Base-by-base conservation (phyloP, 2,888 invertebrate genomes). In the Macrosiphum euphorbiae region DNA sequence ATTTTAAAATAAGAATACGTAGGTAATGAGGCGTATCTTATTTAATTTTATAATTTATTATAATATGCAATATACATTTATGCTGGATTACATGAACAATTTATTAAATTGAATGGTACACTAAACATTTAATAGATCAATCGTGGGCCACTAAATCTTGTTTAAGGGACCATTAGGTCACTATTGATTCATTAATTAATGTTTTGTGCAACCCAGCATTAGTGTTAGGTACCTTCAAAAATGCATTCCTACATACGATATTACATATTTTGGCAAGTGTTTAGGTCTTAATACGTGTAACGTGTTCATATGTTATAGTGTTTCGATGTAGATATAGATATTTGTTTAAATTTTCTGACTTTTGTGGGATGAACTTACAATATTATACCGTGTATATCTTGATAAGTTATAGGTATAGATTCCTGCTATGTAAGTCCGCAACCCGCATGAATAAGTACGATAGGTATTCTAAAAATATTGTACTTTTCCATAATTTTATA, bases 41-140 rank as follows among this genome's bases (percentile, higher is more conserved):
- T 85, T 41, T 67, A 67, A 50, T 92, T 92, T 67, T 28, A 92
- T 50, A 92, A 47, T 91, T 55, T 35, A 78, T n/a, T 58, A 55
- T 58, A 91, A 90, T 87, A 61, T 35, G 50, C 35, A 47, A 58
- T 58, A 44, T 44, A 44, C 44, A 44, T 44, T 44, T 44, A 44
- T 44, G 44, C 44, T 44, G 44, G 44, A 3, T 44, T 44, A 4
- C 44, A 44, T 44, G 5, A 44, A 44, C 44, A 44, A 44, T 44
- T 44, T 44, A 44, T 44, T 44, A 44, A 3, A 44, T 44, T 44
- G 3, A 44, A 44, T 44, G 44, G 44, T 44, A 44, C 44, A 44
- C 44, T 44, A 44, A 44, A 44, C 3, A 44, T 44, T 3, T 3
- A 44, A 44, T 44, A 4, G 44, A 44, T 44, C 44, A 44, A 44